Evolutionary conservation across 2,113 vertebrate species (phyloP), one percentile per base, ranked within the genome.

Genomic region (Leptobrachium leishanense): DNA sequence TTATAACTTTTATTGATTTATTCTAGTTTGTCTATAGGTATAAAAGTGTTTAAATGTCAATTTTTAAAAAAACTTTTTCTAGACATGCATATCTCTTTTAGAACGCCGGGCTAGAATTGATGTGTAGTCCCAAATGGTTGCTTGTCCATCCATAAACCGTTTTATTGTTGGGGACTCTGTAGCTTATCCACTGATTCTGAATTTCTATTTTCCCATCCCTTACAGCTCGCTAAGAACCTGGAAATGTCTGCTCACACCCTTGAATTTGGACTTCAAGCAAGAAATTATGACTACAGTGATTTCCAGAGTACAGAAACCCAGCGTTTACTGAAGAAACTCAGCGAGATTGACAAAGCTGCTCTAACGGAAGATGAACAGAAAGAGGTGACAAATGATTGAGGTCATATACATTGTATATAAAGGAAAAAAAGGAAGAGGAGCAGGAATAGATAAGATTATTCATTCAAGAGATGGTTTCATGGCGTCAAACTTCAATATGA

Each of bases 281-380:
- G 92, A 41, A 82, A 88, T 69, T 99, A 93, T 0, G 97, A 99
- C 65, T 85, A 91, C 81, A 90, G 90, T 0, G 93, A 96, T 76
- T 98, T 99, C 88, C 95, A 95, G 88, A 95, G 96, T 0, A 0
- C 63, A 11, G 89, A 84, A 0, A 86, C 91, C 79, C 94, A 85
- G 54, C 92, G 98, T 57, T 94, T 96, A 83, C 86, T 99, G 10
- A 92, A 90, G 79, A 96, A 97, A 85, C 90, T 98, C 84, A 96
- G 96, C 43, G 92, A 97, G 85, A 90, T 99, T 2, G 96, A 95
- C 53, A 92, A 92, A 46, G 95, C 97, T 0, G 96, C 91, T 0
- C 87, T 99, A 12, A 44, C 94, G 0, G 8, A 87, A 1, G 0
- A 12, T 0, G 86, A 97, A 68, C 92, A 98, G 82, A 89, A 91